Evolutionary conservation across 2,113 vertebrate species (phyloP), one percentile per base, ranked within the genome.

Genomic region (Oryzias woworae): DNA sequence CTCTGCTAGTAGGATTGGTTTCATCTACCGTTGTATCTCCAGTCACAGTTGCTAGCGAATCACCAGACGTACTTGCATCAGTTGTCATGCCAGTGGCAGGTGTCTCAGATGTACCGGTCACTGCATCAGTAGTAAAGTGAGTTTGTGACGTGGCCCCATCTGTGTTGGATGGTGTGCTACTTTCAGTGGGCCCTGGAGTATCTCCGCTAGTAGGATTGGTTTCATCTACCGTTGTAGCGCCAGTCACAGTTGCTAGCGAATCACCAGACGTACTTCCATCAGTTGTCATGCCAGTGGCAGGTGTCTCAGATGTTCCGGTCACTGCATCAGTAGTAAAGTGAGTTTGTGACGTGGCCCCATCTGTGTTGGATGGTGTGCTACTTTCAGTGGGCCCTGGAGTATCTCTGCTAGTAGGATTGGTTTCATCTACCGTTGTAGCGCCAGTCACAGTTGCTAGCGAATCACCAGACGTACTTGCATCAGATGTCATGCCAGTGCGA

Each of bases 371-470:
- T 17, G 18, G 7, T 2, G 10, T 0, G 5, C 26, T 23, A 4
- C 14, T 7, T 0, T 41, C 31, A 26, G 36, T 4, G 18, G 22
- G 36, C 6, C 7, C 16, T 2, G 15, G 4, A 4, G 48, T 44
- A 7, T 1, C 48, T 52, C 36, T 1, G 4, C 3, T 18, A 43
- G 20, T 22, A 0, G 28, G 3, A 23, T 0, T 3, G 0, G 52
- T 44, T 43, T 2, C 0, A 14, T 31, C 36, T 6, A 16, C 0
- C 14, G 28, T 53, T 4, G n/a, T 45, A 1, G 2, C 15, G 0
- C 4, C 1, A n/a, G 46, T 1, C 0, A 24, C 17, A 1, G 65
- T 14, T 26, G 65, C 49, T 15, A 7, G 12, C 14, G 46, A 15
- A 7, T 1, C n/a, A 15, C 14, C 14, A 14, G 15, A 13, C 24